Evolutionary conservation across 2,113 vertebrate species (phyloP).

Genomic region (Dipodomys ordii): DNA sequence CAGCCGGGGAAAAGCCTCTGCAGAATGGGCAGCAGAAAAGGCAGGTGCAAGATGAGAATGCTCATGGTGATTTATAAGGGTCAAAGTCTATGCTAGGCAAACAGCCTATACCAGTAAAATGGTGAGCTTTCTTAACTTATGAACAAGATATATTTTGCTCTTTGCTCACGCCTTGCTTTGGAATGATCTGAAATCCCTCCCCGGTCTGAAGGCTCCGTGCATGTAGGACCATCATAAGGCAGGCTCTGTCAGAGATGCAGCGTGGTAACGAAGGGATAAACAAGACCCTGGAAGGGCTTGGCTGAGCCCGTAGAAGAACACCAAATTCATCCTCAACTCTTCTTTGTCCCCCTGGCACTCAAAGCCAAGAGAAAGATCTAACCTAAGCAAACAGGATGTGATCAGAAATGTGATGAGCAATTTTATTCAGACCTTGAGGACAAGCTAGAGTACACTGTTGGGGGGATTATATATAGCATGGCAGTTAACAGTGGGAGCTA

Average conservation of each 20-base stretch:
- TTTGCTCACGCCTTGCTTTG: conserved; percentile 72
- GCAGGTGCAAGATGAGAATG: conserved; percentile 56
- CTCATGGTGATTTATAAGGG: conserved; percentile 49
- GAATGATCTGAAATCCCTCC: conserved; percentile 71
- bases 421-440: conserved; percentile 68
- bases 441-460: conserved; percentile 36
- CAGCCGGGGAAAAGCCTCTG: accelerated
- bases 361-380: conserved; percentile 76
- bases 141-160: conserved; percentile 73
- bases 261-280: neutral
- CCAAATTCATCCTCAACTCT: neutral
- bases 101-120: conserved; percentile 73
- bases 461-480: neutral
- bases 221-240: too few species aligned
- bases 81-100: conserved; percentile 73
- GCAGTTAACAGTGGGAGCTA: conserved; percentile 35
- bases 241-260: accelerated
- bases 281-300: neutral
- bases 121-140: conserved; percentile 77
- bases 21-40: neutral
- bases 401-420: conserved; percentile 66
- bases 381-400: conserved; percentile 64
- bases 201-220: neutral
- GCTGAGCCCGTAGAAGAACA: neutral
- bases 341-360: conserved; percentile 28